These are phyloP conservation scores for Trigoniulus corallinus DNA, from an alignment of 1,140 invertebrate genomes.

Conservation along the genomic window DNA sequence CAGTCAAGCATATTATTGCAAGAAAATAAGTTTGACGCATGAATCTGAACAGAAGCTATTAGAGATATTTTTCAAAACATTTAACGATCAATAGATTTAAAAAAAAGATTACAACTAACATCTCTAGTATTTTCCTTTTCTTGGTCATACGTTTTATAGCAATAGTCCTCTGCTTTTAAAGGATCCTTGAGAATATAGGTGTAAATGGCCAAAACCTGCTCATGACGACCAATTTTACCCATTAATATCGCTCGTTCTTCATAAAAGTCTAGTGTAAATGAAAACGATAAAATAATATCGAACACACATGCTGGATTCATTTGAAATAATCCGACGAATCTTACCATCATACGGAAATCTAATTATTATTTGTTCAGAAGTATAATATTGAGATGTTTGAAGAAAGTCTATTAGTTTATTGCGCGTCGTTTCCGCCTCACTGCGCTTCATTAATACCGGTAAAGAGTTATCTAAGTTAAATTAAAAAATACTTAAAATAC, in stretches of 20 bases:
- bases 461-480: neutral
- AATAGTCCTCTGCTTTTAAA: conserved; percentile 65
- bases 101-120: conserved; percentile 24
- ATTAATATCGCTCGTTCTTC: conserved; percentile 87
- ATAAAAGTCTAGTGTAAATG: conserved; percentile 54
- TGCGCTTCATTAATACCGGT: neutral
- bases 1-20: neutral
- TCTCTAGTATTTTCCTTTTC: conserved; percentile 31
- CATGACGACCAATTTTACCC: conserved; percentile 67
- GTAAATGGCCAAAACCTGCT: conserved; percentile 84
- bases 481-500: too few relatives aligned
- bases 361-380: conserved; percentile 67
- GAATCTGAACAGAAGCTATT: conserved; percentile 3
- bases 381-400: conserved; percentile 62
- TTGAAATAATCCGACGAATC: conserved; percentile 7
- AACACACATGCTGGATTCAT: neutral
- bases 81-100: too few relatives aligned
- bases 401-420: conserved; percentile 71
- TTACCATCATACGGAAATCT: conserved; percentile 67
- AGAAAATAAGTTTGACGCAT: neutral
- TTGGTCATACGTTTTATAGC: conserved; percentile 35
- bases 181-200: conserved; percentile 63
- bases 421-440: conserved; percentile 17
- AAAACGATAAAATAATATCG: too few relatives aligned
- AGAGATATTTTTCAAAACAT: too few relatives aligned